Evolutionary conservation across 1,140 invertebrate genomes (phyloP), one percentile per base, ranked within the genome.

Genomic region (Halictus rubicundus): DNA sequence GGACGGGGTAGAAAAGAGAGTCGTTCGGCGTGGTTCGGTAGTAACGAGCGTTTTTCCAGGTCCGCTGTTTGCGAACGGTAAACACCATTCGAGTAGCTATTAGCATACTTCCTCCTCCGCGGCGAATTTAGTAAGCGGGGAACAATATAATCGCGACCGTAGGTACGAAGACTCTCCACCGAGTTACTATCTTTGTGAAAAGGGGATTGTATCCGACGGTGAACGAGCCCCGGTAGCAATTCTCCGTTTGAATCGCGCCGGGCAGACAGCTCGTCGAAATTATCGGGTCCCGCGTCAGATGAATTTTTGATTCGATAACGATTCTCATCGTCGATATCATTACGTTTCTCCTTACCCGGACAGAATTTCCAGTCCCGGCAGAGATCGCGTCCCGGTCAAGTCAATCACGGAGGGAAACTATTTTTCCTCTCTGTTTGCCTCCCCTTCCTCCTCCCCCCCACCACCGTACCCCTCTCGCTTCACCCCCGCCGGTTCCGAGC

Each of bases 361-460:
- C 37, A 5, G 57, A 61, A 25, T 70, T n/a, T 25, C 52, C 37
- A n/a, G 19, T n/a, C 60, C 71, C 37, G 16, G 21, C 14, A 70
- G 71, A 77, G 74, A 81, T 83, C 64, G 42, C 37, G 66, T 72
- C 39, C 64, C 61, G 16, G 25, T 25, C 70, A 80, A 88, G 87
- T 87, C 84, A 87, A 89, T 89, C 87, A 87, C 80, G 78, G 76
- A 76, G 82, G 81, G 84, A 88, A 88, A 83, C 78, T 83, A 66
- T 80, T 83, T 81, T 74, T 74, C 52, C 54, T 49, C 66, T 39
- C 46, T 63, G 64, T 63, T 54, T 42, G n/a, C 27, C 21, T n/a
- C 54, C 54, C 19, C 54, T 71, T 21, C 32, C 32, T 9, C 3
- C 63, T 7, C 19, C 25, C 5, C 16, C 10, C 1, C 61, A 46